These are phyloP conservation scores for Zingel zingel DNA, from an alignment of 2,113 vertebrate species.

Conservation along the genomic window DNA sequence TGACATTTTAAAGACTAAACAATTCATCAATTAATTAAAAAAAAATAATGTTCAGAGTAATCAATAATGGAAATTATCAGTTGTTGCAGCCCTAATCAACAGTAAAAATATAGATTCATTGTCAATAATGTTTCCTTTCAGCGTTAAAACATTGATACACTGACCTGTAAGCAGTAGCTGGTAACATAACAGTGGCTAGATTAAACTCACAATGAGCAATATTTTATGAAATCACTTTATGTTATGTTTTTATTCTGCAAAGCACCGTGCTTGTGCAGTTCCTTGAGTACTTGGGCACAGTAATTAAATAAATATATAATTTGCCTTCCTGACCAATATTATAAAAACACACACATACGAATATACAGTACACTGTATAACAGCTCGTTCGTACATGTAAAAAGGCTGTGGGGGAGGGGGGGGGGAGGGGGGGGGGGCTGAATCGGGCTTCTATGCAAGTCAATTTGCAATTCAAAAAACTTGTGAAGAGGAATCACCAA, in stretches of 20 bases:
- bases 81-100: not conserved
- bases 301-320: not conserved
- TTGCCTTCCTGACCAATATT: not conserved
- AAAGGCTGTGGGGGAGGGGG: not conserved
- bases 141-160: too few species aligned
- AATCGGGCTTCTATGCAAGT: conserved; percentile 42
- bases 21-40: not conserved
- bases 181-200: not conserved
- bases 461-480: conserved; percentile 78
- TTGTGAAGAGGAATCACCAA: conserved; percentile 69
- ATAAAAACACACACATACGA: conserved; percentile 22
- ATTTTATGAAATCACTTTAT: not conserved
- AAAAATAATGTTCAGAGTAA: not conserved
- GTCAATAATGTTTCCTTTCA: not conserved
- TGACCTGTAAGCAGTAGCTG: not conserved
- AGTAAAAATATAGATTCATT: too few species aligned
- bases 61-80: not conserved
- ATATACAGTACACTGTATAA: conserved; percentile 3
- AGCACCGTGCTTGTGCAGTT: not conserved
- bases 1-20: not conserved
- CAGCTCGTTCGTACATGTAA: conserved; percentile 38
- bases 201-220: conserved; percentile 1
- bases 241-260: not conserved
- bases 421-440: too few species aligned
- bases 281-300: not conserved